Base-by-base conservation (phyloP, 1,140 invertebrate species). In the Leguminivora glycinivorella region DNA sequence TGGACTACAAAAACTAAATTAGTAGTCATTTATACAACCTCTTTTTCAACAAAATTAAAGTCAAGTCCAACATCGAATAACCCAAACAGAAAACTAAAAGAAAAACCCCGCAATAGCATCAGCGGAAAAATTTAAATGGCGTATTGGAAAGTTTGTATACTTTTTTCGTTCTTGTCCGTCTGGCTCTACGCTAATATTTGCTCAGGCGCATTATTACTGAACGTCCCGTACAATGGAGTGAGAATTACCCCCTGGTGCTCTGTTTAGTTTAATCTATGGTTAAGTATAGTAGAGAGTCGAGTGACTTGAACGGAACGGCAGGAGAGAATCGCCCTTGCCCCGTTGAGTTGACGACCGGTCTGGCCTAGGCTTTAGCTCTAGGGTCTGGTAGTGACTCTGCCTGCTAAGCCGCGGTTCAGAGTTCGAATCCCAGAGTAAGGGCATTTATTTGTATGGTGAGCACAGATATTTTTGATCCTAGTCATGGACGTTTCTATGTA, bases 101-200 rank as follows among this genome's bases (percentile, higher is more conserved):
- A 52, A 52, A 43, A 52, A 19, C 47, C 5, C 47, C 1, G 47
- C 47, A 22, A 52, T 19, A 19, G 19, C 47, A 52, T 19, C 47
- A 60, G 31, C 24, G 29, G 47, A 60, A 58, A 72, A 72, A 69
- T 17, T 29, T 63, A 63, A 29, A 29, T 31, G 14, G n/a, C 26
- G 26, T 63, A 63, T 63, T 63, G 58, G 34, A 72, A 70, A 70
- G 66, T 24, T 69, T 73, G 67, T 73, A 70, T 43, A 72, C 19
- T 77, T 81, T 79, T 79, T 82, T 82, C 68, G 72, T 77, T 75
- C 77, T 70, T 72, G 72, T 63, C 81, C 76, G 83, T 83, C 82
- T 88, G 83, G 73, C 71, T 80, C 77, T 84, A 81, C 78, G 85
- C 81, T 84, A 90, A 90, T 90, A 90, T 90, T 90, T 88, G 75